phyloP scores from a whole-genome alignment of 2,888 invertebrate species.

The Iselma pallidipennis region DNA sequence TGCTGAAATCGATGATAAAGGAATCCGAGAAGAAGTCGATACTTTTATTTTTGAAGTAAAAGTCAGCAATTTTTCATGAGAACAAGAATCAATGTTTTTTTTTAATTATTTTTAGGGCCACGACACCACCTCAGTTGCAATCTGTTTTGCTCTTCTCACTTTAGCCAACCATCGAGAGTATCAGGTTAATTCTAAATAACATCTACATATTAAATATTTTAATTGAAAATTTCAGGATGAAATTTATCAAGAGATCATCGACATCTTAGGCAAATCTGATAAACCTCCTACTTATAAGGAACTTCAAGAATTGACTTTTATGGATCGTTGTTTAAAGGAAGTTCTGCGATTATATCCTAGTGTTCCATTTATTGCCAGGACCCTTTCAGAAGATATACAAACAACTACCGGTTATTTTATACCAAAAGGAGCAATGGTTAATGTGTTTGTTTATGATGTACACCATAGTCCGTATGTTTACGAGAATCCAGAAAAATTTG shows the following conservation, averaged over 20 bases:
- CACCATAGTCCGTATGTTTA: background rate
- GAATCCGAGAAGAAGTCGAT: slow-evolving; percentile 64
- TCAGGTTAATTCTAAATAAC: slow-evolving; percentile 48
- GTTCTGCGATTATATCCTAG: background rate
- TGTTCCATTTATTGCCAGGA: background rate
- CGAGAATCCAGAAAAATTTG: slow-evolving; percentile 53
- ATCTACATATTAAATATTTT: background rate
- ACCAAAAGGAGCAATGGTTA: background rate
- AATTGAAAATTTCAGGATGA: background rate
- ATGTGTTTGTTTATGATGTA: background rate
- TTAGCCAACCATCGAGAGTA: slow-evolving; percentile 58
- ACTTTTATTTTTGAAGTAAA: slow-evolving; percentile 64
- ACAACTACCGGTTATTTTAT: slow-evolving; percentile 1
- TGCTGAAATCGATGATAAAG: slow-evolving; percentile 55
- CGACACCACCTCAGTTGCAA: slow-evolving; percentile 63
- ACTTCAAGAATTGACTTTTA: background rate
- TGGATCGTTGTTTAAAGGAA: background rate
- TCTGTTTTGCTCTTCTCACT: slow-evolving; percentile 54
- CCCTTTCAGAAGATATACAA: background rate
- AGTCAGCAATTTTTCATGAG: slow-evolving; percentile 22
- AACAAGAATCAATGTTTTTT: background rate
- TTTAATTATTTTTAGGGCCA: slow-evolving; percentile 56
- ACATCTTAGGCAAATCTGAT: background rate
- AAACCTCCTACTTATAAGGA: background rate
- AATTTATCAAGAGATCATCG: slow-evolving; percentile 5